These are phyloP conservation scores for Melanotaenia pygmaea DNA, from an alignment of 2,797 vertebrate genomes.

Conservation along the genomic window DNA sequence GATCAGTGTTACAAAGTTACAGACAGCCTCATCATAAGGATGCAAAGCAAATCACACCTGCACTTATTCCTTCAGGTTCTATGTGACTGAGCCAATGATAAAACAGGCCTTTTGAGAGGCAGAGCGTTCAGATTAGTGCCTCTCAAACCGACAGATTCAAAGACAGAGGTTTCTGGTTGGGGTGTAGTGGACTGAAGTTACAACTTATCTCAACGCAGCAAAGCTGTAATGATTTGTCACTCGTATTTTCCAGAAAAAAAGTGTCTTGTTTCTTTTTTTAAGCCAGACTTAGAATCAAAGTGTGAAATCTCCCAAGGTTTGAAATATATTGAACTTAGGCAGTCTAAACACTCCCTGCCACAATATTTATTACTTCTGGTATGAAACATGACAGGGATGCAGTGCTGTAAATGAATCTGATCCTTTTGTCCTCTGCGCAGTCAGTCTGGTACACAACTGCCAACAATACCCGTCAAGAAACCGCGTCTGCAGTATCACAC, in stretches of 20 bases:
- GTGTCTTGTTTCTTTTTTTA: background rate
- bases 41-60: slow-evolving; percentile 35
- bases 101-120: background rate
- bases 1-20: slow-evolving; percentile 38
- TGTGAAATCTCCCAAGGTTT: slow-evolving; percentile 7
- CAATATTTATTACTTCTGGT: slow-evolving; percentile 39
- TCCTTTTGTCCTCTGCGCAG: background rate
- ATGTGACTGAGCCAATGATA: slow-evolving; percentile 20
- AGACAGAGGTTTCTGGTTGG: background rate
- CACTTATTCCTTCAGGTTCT: slow-evolving; percentile 10
- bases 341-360: background rate
- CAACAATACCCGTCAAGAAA: slow-evolving; percentile 1
- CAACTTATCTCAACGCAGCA: background rate
- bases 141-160: slow-evolving; percentile 5
- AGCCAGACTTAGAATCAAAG: background rate
- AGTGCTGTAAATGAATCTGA: slow-evolving; percentile 11
- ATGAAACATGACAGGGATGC: slow-evolving; percentile 5
- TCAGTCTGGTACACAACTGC: background rate
- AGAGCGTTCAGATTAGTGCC: slow-evolving; percentile 19
- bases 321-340: slow-evolving; percentile 6
- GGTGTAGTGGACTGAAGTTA: fast-evolving
- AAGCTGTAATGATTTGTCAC: too few species aligned
- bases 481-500: fast-evolving
- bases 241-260: background rate
- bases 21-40: slow-evolving; percentile 16